Conservation (phyloP, 1,140 invertebrate genomes). For the Papilio glaucus region DNA sequence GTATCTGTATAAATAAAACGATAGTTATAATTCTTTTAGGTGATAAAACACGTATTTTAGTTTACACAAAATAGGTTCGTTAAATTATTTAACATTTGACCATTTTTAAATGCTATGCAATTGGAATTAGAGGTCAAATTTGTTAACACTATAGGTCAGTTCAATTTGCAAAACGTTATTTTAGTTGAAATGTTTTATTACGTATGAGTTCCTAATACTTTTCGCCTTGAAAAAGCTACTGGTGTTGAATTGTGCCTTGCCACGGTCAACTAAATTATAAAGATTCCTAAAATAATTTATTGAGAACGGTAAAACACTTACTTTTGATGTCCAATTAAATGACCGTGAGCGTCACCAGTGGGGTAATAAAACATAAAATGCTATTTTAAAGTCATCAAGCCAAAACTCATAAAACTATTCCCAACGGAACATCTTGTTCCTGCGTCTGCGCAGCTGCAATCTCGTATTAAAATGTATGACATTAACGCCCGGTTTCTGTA, state of each 20-base stretch:
- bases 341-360: neutral
- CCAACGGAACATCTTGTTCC: neutral
- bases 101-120: conserved; percentile 25
- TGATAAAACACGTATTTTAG: neutral
- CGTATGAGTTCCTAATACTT: no score
- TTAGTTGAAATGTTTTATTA: neutral
- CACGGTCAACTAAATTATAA: neutral
- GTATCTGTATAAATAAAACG: no score
- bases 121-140: conserved; percentile 14
- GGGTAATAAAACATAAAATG: conserved; percentile 4
- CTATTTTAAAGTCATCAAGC: conserved; percentile 11
- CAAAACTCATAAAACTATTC: conserved; percentile 1
- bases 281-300: conserved; percentile 5
- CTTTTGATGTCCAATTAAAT: neutral
- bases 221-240: neutral
- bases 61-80: neutral
- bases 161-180: neutral
- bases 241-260: neutral
- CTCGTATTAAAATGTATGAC: neutral
- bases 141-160: conserved; percentile 1
- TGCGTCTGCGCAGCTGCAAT: neutral
- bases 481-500: neutral
- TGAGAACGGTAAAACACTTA: neutral
- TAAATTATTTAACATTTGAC: conserved; percentile 23
- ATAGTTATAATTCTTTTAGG: no score